These are phyloP conservation scores for Geococcyx californianus DNA, from an alignment of 2,113 vertebrate species.

Conservation along the genomic window DNA sequence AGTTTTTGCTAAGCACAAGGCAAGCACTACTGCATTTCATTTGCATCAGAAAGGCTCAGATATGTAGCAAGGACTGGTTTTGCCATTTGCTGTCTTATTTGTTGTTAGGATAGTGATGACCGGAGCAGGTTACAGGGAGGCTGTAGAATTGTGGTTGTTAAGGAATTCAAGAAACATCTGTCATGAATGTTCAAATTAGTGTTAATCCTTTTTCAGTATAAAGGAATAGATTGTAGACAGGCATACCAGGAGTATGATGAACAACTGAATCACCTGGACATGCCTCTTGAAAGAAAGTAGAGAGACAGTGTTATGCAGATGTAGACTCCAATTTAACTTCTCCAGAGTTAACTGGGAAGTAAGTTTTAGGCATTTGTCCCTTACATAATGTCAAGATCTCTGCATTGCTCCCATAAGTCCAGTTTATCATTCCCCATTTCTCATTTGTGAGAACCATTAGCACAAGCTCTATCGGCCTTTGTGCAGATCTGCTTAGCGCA, in stretches of 20 bases:
- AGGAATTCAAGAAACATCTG: not conserved
- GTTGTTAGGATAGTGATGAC: not conserved
- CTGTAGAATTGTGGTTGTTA: not conserved
- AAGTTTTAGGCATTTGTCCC: not conserved
- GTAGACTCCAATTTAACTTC: not conserved
- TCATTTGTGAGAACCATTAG: not conserved
- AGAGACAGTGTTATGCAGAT: not conserved
- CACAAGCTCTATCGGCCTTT: not conserved
- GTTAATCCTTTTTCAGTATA: not conserved
- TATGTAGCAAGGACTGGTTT: not conserved
- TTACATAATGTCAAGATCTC: not conserved
- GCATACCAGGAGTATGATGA: not conserved
- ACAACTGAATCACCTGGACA: not conserved
- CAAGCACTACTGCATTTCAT: not conserved
- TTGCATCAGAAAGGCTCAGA: not conserved
- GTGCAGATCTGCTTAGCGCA: not conserved
- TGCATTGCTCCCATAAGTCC: not conserved
- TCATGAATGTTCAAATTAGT: not conserved
- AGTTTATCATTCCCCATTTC: not conserved
- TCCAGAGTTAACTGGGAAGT: not conserved
- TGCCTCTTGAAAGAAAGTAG: not conserved
- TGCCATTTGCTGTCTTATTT: not conserved
- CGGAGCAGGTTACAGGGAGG: not conserved
- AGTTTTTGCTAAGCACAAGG: not conserved
- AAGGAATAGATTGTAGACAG: not conserved